phyloP scores from a whole-genome alignment of 2,797 vertebrate genomes.

The Nannoperca obscura region DNA sequence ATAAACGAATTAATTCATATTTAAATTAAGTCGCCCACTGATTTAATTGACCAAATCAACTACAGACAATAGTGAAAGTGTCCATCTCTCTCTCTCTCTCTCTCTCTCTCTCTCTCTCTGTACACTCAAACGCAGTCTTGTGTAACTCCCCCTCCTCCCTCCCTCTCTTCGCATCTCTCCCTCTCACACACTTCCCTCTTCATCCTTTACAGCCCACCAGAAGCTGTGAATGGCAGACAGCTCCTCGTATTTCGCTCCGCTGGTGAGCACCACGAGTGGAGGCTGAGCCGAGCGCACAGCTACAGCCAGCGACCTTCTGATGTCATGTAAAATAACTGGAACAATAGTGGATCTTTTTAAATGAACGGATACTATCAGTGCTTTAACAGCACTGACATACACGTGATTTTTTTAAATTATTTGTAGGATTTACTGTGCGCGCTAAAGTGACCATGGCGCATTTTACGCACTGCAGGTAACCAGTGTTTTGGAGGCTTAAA shows the following conservation, averaged over 20 bases:
- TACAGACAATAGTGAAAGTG: conserved; percentile 6
- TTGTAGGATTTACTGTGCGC: conserved; percentile 49
- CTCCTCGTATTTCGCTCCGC: conserved; percentile 43
- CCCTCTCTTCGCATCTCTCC: conserved; percentile 38
- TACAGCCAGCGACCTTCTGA: neutral
- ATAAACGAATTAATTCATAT: neutral
- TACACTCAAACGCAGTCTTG: conserved; percentile 52
- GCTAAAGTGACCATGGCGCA: conserved; percentile 73
- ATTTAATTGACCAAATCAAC: conserved; percentile 31
- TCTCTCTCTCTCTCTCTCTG: conserved; percentile 28
- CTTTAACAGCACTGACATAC: neutral
- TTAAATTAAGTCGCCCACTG: conserved; percentile 13
- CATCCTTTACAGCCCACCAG: conserved; percentile 60
- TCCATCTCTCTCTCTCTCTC: conserved; percentile 11
- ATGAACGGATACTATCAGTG: neutral
- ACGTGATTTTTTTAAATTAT: neutral
- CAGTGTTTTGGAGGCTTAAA: conserved; percentile 47
- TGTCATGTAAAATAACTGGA: conserved; percentile 24
- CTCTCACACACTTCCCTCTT: conserved; percentile 21
- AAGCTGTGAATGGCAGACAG: conserved; percentile 67
- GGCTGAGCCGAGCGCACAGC: conserved; percentile 62
- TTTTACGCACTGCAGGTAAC: conserved; percentile 83
- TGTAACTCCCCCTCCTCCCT: conserved; percentile 59
- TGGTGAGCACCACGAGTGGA: conserved; percentile 41
- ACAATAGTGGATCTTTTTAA: conserved; percentile 15